Conservation (phyloP, 2,113 vertebrate species). For the Hippocampus mohnikei region DNA sequence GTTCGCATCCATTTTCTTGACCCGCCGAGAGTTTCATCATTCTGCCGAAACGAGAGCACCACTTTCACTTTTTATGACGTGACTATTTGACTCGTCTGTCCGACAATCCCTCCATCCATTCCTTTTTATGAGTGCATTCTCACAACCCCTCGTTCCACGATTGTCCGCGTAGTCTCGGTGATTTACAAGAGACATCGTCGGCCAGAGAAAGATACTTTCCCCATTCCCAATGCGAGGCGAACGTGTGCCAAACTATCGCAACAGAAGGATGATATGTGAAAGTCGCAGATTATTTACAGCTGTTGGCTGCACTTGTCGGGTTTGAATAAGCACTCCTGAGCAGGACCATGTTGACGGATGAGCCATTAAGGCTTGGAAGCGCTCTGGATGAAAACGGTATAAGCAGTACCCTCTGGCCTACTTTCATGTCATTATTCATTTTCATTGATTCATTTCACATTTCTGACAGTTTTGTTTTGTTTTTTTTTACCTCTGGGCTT, state of each 20-base stretch:
- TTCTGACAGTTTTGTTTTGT: constrained; percentile 5
- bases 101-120: not conserved
- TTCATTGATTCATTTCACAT: constrained; percentile 19
- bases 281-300: constrained; percentile 16
- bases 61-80: not conserved
- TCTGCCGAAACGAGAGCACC: not conserved
- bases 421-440: constrained; percentile 14
- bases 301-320: constrained; percentile 19
- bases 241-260: not conserved
- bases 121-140: not conserved
- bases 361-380: constrained; percentile 8
- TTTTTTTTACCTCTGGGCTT: constrained; percentile 10
- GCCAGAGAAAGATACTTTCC: constrained; percentile 6
- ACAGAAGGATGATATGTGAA: constrained; percentile 6
- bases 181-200: constrained; percentile 3
- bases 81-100: not conserved
- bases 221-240: constrained; percentile 1
- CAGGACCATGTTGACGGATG: constrained; percentile 20
- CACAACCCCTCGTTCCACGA: not conserved
- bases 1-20: not conserved
- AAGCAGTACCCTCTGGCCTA: not conserved
- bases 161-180: not conserved
- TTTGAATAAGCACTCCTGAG: constrained; percentile 29
- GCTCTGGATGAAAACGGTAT: not conserved
- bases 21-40: not conserved